These are phyloP conservation scores for Taeniopygia guttata DNA, from an alignment of 2,797 vertebrate genomes.

Conservation along the genomic window DNA sequence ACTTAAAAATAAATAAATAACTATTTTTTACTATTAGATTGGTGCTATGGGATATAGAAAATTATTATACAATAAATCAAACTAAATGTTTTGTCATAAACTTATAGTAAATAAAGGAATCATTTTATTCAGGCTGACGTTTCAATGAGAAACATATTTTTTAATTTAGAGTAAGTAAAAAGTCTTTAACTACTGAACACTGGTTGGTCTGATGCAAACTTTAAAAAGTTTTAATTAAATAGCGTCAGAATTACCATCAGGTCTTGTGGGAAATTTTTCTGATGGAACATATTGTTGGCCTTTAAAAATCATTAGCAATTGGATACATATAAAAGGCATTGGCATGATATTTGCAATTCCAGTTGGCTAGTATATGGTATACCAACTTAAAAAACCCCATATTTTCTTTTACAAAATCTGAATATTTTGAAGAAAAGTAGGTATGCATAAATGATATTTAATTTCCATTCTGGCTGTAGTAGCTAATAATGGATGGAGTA, in stretches of 20 bases:
- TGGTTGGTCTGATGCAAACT: not conserved
- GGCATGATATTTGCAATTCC: not conserved
- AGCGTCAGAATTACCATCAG: not conserved
- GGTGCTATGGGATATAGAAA: not conserved
- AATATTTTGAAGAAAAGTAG: not conserved
- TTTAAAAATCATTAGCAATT: constrained; percentile 59
- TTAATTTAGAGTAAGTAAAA: not conserved
- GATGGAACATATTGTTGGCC: constrained; percentile 9
- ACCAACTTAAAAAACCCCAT: not conserved
- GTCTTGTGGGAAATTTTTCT: not conserved
- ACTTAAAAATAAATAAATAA: not conserved
- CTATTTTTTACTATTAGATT: not conserved
- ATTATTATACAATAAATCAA: not conserved
- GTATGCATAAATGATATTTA: not conserved
- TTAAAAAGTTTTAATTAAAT: constrained; percentile 47
- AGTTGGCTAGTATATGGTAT: not conserved
- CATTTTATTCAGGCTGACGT: not conserved
- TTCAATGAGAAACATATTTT: not conserved
- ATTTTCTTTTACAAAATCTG: not conserved
- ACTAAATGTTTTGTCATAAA: not conserved
- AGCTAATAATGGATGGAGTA: not conserved
- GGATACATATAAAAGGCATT: constrained; percentile 19
- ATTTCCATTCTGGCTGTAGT: not conserved
- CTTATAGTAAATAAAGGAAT: not conserved
- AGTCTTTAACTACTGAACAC: not conserved